Evolutionary conservation across 2,797 vertebrate genomes (phyloP), one percentile per base, ranked within the genome.

Genomic region (Tympanoctomys barrerae): DNA sequence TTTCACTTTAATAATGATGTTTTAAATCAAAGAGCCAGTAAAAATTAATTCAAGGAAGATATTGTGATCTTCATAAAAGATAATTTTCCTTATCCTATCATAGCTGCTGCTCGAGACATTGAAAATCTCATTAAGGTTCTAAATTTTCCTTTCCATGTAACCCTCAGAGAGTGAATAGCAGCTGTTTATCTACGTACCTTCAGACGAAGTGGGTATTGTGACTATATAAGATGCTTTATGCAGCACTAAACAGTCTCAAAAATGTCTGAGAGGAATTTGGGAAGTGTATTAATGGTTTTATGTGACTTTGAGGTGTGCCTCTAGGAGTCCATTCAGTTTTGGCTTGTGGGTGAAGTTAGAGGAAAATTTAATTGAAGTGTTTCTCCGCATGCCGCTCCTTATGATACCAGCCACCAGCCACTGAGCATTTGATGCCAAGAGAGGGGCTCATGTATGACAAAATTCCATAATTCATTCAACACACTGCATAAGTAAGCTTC

Each of bases 11-110:
- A 24, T 81, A 68, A 71, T 79, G 7, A 59, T 88, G 13, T 42
- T 95, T 96, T 83, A 83, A 66, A 85, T 79, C 21, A 39, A 89
- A 85, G 28, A 61, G 3, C 10, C 80, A 1, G 6, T 82, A 31
- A 2, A 16, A 86, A 79, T 92, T 90, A 79, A 90, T 66, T 90
- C 21, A 83, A 95, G 83, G 10, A 26, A 39, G 18, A 83, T 87
- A 42, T 61, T 22, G 94, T 91, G 26, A 87, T 85, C 31, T 85
- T 84, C n/a, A n/a, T 87, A 68, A 85, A 71, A 81, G 7, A 57
- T 49, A 1, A 7, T 89, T 88, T 75, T 64, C n/a, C n/a, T 36
- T 94, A 14, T 61, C 13, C 68, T 81, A 88, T 16, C 3, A 26
- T 79, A 75, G 49, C 1, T 11, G 22, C 57, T 75, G 1, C 8